A percentile compares a stretch with the other conserved stretches of the same genome.
These are phyloP conservation scores for Hirundo rustica DNA, from an alignment of 2,797 vertebrate genomes.

Conservation along the genomic window DNA sequence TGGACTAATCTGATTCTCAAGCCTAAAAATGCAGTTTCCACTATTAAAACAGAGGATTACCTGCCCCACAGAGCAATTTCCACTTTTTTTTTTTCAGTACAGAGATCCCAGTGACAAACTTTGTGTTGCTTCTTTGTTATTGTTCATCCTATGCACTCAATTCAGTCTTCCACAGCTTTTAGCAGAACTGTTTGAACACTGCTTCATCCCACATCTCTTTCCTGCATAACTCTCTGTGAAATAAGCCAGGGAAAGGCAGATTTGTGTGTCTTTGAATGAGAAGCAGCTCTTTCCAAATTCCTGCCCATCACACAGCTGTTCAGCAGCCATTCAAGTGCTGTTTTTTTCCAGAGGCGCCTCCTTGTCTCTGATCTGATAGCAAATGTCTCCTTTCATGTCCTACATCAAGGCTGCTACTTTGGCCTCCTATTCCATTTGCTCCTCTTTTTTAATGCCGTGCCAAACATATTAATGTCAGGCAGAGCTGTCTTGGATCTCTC, in stretches of 20 bases:
- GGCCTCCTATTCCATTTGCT: constrained; percentile 32
- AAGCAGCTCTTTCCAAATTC: not conserved
- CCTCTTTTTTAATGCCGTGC: constrained; percentile 24
- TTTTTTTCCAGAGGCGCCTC: not conserved
- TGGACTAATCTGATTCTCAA: not conserved
- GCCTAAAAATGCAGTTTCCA: not conserved
- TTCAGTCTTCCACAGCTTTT: constrained; percentile 10
- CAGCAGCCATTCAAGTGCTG: not conserved
- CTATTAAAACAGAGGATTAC: not conserved
- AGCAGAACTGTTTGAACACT: not conserved
- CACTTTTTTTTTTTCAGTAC: not conserved
- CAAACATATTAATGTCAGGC: not conserved
- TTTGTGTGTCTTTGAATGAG: not conserved
- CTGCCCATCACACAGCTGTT: not conserved
- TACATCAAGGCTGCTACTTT: constrained; percentile 49
- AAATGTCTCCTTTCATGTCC: constrained; percentile 42
- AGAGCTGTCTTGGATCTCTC: not conserved
- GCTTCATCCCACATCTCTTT: not conserved
- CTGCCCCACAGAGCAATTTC: not conserved
- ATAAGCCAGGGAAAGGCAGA: not conserved
- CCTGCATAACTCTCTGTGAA: not conserved
- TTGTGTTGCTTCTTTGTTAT: not conserved
- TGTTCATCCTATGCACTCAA: not conserved
- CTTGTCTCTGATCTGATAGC: constrained; percentile 43
- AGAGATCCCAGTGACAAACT: not conserved